Evolutionary conservation across 2,113 vertebrate genomes (phyloP).

Genomic region (Rhinolophus sinicus): DNA sequence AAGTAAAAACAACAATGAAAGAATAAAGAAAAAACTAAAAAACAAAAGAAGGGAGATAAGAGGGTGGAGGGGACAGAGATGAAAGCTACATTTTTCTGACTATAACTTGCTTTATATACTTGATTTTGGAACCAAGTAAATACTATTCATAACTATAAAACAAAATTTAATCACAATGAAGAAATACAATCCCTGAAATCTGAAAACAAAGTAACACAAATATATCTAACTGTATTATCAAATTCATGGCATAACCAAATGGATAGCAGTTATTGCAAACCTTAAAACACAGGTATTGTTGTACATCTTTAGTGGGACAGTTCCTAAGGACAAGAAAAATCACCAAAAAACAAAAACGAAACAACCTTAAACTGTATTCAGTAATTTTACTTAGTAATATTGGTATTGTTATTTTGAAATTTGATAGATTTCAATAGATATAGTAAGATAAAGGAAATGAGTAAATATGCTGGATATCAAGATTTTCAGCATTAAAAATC

Average conservation of each 20-base stretch:
- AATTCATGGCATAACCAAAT: neutral
- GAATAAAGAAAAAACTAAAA: neutral
- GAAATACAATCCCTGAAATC: neutral
- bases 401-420: conserved; percentile 35
- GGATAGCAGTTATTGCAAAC: neutral
- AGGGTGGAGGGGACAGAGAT: neutral
- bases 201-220: neutral
- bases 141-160: conserved; percentile 26
- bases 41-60: neutral
- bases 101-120: neutral
- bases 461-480: neutral
- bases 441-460: neutral
- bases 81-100: neutral
- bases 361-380: neutral
- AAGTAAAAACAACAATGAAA: neutral
- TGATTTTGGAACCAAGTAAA: conserved; percentile 4
- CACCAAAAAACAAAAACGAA: neutral
- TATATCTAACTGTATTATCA: neutral
- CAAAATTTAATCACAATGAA: neutral
- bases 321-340: neutral
- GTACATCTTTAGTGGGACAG: neutral
- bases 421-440: neutral
- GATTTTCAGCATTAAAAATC: conserved; percentile 10
- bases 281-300: neutral
- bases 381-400: neutral